These are phyloP conservation scores for Heliconius melpomene DNA, from an alignment of 1,140 invertebrate species.

Conservation along the genomic window DNA sequence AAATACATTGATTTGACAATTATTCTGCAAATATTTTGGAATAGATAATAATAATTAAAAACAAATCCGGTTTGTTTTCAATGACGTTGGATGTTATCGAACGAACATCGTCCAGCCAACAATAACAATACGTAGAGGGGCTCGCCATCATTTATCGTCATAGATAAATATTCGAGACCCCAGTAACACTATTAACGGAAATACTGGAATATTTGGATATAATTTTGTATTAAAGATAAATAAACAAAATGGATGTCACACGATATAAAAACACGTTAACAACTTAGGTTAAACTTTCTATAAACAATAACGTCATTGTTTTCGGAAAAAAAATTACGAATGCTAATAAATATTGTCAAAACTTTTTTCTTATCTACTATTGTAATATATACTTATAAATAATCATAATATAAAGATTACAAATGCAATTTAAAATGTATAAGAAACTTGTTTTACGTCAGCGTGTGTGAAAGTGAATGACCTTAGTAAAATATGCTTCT, in stretches of 20 bases:
- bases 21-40: not conserved
- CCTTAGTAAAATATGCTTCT: conserved; percentile 17
- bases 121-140: conserved; percentile 29
- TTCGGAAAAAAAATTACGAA: no score
- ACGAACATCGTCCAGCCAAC: conserved; percentile 36
- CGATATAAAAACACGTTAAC: no score
- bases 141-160: conserved; percentile 32
- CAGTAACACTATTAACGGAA: not conserved
- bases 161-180: conserved; percentile 1
- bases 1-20: not conserved
- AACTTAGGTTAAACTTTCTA: no score
- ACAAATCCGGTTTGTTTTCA: conserved; percentile 12
- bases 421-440: not conserved
- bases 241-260: no score
- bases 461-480: conserved; percentile 18
- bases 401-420: not conserved
- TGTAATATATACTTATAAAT: no score
- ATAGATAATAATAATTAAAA: conserved; percentile 5
- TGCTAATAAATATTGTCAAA: no score
- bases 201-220: not conserved
- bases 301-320: no score
- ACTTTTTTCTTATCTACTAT: no score
- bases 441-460: not conserved
- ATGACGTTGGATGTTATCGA: conserved; percentile 35
- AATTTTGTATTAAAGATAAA: not conserved